Percentiles rank a stretch among this genome's conserved stretches.
These are phyloP conservation scores for Tipula vernalis DNA, from an alignment of 2,888 invertebrate genomes.

Conservation along the genomic window DNA sequence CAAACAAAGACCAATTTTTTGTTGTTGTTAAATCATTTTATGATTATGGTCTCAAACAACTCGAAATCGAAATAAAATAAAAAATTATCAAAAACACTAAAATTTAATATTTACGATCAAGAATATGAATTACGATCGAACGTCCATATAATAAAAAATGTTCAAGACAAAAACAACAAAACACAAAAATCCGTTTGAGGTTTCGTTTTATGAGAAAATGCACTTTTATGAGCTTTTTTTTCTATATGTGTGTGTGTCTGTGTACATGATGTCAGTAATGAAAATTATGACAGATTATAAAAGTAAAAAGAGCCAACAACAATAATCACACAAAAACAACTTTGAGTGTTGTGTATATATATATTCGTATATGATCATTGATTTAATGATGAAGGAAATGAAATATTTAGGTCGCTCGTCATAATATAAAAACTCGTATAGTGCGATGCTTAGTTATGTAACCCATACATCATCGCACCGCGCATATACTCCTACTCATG, in stretches of 20 bases:
- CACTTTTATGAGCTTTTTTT: background rate
- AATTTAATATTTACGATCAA: background rate
- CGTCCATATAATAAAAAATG: background rate
- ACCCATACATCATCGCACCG: background rate
- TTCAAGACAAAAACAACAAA: background rate
- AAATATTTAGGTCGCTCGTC: background rate
- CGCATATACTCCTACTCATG: background rate
- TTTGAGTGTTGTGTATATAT: background rate
- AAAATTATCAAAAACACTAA: background rate
- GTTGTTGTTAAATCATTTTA: background rate
- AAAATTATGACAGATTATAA: background rate
- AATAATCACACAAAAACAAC: background rate
- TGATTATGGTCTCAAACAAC: background rate
- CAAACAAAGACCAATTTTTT: background rate
- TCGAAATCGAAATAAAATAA: background rate
- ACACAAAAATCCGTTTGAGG: background rate
- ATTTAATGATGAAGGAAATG: background rate
- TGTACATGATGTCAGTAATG: background rate
- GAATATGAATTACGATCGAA: background rate
- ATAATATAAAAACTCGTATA: background rate
- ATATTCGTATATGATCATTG: background rate
- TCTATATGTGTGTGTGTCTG: background rate
- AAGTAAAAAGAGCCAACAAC: background rate
- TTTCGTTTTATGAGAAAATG: slow-evolving; percentile 4
- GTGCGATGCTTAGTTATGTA: background rate